Conservation (phyloP, 2,888 invertebrate genomes). For the Aplocera efformata region DNA sequence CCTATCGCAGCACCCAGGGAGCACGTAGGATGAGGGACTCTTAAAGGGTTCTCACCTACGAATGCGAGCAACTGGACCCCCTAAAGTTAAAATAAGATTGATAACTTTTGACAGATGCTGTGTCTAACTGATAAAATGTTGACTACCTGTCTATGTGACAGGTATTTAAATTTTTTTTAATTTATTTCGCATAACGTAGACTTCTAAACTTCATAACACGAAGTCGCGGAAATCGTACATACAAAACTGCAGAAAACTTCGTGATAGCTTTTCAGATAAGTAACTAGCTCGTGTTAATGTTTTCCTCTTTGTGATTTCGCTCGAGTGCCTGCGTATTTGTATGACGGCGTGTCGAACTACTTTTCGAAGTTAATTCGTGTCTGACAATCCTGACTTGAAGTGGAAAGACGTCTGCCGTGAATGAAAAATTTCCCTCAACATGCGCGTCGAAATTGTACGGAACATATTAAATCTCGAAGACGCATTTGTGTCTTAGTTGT, state of each 20-base stretch:
- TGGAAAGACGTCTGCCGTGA: constrained; percentile 44
- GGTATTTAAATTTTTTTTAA: too few relatives aligned
- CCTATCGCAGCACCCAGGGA: too few relatives aligned
- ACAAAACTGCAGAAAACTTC: constrained; percentile 63
- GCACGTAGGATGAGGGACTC: too few relatives aligned
- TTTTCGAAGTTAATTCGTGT: constrained; percentile 71
- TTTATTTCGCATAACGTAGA: constrained; percentile 9
- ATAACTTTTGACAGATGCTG: too few relatives aligned
- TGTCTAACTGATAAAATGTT: too few relatives aligned
- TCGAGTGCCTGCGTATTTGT: constrained; percentile 42
- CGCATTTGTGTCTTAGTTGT: constrained; percentile 6
- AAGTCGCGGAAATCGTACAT: constrained; percentile 54
- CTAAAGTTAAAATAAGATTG: too few relatives aligned
- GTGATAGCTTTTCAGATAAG: constrained; percentile 69
- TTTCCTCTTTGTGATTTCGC: constrained; percentile 68
- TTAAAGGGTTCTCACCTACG: too few relatives aligned
- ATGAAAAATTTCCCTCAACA: constrained; percentile 39
- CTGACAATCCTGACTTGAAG: constrained; percentile 70
- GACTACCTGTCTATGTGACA: too few relatives aligned
- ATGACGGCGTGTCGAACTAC: constrained; percentile 63
- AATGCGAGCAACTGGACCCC: too few relatives aligned
- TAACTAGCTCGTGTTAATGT: constrained; percentile 71
- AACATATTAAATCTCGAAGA: constrained; percentile 16
- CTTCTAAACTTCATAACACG: constrained; percentile 27
- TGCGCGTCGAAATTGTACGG: constrained; percentile 8